phyloP scores from a whole-genome alignment of 2,797 vertebrate genomes.

The Morelia viridis region DNA sequence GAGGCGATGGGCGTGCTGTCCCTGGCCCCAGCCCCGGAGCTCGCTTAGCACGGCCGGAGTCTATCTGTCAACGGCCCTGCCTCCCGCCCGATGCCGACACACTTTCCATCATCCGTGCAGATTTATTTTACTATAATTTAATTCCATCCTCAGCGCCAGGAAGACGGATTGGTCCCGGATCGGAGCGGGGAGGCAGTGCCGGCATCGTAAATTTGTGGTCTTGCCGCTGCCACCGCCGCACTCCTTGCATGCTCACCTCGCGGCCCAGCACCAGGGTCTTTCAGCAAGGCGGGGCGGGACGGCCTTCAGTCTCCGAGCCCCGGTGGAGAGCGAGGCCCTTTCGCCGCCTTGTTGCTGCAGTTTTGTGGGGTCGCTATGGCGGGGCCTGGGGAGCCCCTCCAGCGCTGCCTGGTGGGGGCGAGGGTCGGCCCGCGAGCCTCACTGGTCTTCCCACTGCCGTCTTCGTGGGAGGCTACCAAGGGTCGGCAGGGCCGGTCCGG shows the following conservation, averaged over 20 bases:
- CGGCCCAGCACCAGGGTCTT: conserved; percentile 24
- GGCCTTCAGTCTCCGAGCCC: background rate
- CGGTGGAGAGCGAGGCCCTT: background rate
- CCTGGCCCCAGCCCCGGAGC: background rate
- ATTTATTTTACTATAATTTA: conserved; percentile 78
- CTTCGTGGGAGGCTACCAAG: background rate
- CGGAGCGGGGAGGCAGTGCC: conserved; percentile 59
- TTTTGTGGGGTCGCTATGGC: too few species aligned
- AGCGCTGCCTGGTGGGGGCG: background rate
- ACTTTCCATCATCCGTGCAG: conserved; percentile 66
- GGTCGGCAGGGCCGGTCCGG: too few species aligned
- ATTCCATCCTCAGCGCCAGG: conserved; percentile 68
- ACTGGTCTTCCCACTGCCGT: background rate
- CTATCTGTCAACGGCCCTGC: conserved; percentile 51
- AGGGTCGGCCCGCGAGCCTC: background rate
- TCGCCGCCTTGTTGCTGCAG: background rate
- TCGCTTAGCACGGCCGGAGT: conserved; percentile 42
- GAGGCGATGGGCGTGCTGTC: background rate
- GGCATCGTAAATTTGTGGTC: conserved; percentile 68
- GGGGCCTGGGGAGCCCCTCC: background rate
- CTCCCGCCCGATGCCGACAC: conserved; percentile 37
- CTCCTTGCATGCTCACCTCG: rapidly evolving
- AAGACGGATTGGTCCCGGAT: conserved; percentile 67
- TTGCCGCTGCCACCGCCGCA: background rate
- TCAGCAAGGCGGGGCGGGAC: background rate